Base-by-base conservation (phyloP, 1,140 invertebrate species). In the Elymnias hypermnestra region DNA sequence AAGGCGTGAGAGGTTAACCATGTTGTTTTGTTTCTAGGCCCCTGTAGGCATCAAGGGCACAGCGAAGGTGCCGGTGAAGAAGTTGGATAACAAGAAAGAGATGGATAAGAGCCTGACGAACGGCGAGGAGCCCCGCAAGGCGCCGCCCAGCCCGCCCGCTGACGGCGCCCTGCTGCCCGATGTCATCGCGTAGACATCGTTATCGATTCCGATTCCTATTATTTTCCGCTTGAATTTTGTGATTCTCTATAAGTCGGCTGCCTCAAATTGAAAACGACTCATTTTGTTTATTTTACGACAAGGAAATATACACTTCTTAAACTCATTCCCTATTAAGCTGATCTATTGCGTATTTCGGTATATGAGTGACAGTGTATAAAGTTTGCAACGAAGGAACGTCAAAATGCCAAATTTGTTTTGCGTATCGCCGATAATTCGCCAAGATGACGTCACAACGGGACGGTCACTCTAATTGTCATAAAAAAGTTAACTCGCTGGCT, bases 211-310 rank as follows among this genome's bases (percentile, higher is more conserved):
- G 64, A 74, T 75, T 77, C 75, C 75, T 82, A 83, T 72, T 78
- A 72, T 83, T 78, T 52, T 81, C 71, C 73, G 79, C 79, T 83
- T 83, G 62, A 71, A 83, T 83, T 83, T 82, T 82, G 76, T 82
- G 77, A 82, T 83, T 81, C 76, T 77, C 73, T 77, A 68, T 83
- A 83, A 83, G n/a, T n/a, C n/a, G n/a, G n/a, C n/a, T n/a, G n/a
- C n/a, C n/a, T n/a, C n/a, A n/a, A n/a, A n/a, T n/a, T n/a, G n/a
- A n/a, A n/a, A n/a, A n/a, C n/a, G n/a, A n/a, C n/a, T n/a, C n/a
- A n/a, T n/a, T n/a, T n/a, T n/a, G n/a, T n/a, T n/a, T n/a, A n/a
- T n/a, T n/a, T n/a, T n/a, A n/a, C n/a, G n/a, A n/a, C n/a, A n/a
- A n/a, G n/a, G n/a, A n/a, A n/a, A n/a, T n/a, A n/a, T n/a, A n/a